phyloP scores from a whole-genome alignment of 1,140 invertebrate genomes.

The Leptestheria dahalacensis region DNA sequence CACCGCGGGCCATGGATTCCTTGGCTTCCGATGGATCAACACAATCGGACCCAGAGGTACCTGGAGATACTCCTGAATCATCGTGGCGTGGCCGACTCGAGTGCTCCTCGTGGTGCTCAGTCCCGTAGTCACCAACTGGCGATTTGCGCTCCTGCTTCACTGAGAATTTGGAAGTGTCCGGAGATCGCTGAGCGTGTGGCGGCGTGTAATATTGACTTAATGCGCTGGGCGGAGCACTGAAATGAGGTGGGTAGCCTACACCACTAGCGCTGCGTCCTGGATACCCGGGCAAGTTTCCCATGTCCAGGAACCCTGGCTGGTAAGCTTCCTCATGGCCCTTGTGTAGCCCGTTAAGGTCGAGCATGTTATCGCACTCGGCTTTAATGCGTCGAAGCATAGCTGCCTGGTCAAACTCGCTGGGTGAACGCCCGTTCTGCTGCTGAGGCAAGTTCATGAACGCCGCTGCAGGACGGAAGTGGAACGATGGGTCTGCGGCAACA shows the following conservation, averaged over 20 bases:
- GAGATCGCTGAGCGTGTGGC: background rate
- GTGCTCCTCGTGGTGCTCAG: background rate
- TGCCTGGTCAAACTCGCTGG: background rate
- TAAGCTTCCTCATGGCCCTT: background rate
- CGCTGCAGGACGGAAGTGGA: background rate
- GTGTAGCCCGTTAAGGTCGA: conserved; percentile 2
- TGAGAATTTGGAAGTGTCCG: background rate
- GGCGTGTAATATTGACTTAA: background rate
- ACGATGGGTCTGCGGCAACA: conserved; percentile 12
- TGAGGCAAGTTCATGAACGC: background rate
- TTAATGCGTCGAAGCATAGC: conserved; percentile 2
- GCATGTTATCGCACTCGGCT: conserved; percentile 8
- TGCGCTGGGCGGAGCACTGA: background rate
- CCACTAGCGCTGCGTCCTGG: background rate
- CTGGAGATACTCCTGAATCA: conserved; percentile 16
- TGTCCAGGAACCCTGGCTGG: conserved; percentile 1
- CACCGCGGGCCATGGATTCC: background rate
- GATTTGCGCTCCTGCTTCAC: background rate
- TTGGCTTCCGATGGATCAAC: conserved; percentile 1
- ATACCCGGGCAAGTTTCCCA: background rate
- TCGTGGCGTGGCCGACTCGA: background rate
- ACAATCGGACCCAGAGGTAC: conserved; percentile 6
- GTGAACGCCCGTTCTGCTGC: background rate
- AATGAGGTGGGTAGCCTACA: background rate
- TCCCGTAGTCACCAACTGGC: background rate